These are phyloP conservation scores for Platynereis dumerilii DNA, from an alignment of 2,888 invertebrate genomes.

Conservation along the genomic window DNA sequence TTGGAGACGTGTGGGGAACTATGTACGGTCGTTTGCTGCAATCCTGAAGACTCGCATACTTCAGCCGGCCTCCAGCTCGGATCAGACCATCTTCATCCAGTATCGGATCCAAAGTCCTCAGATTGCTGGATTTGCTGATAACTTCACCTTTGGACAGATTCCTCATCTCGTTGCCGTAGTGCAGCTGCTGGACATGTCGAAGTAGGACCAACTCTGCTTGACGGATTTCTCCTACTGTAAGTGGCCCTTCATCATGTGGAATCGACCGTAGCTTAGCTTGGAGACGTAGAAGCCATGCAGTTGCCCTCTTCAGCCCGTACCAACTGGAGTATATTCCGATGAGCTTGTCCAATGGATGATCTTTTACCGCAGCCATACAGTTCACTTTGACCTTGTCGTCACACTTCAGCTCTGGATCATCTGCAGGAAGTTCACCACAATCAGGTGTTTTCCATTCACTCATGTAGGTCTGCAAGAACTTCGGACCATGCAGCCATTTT, in stretches of 20 bases:
- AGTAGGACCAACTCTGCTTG: constrained; percentile 13
- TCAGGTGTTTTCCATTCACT: background rate
- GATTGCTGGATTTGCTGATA: too few relatives aligned
- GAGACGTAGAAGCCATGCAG: background rate
- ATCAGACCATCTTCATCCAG: constrained; percentile 31
- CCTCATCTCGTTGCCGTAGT: constrained; percentile 11
- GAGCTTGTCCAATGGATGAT: background rate
- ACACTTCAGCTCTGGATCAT: constrained; percentile 17
- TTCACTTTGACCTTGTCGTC: too few relatives aligned
- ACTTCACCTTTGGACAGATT: too few relatives aligned
- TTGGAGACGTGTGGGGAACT: constrained; percentile 18
- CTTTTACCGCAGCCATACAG: background rate
- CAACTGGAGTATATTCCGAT: constrained; percentile 21
- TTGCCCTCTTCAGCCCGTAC: background rate
- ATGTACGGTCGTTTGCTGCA: constrained; percentile 25
- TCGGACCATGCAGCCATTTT: constrained; percentile 27
- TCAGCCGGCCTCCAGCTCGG: constrained; percentile 28
- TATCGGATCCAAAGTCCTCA: constrained; percentile 17
- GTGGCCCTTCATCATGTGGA: background rate
- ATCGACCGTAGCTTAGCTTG: background rate
- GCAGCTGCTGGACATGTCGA: constrained; percentile 6
- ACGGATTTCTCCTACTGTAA: constrained; percentile 4
- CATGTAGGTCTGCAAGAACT: constrained; percentile 24
- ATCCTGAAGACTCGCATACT: constrained; percentile 5
- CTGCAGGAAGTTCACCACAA: background rate